Evolutionary conservation across 1,140 invertebrate genomes (phyloP).

Genomic region (Drosophila pectinifera): DNA sequence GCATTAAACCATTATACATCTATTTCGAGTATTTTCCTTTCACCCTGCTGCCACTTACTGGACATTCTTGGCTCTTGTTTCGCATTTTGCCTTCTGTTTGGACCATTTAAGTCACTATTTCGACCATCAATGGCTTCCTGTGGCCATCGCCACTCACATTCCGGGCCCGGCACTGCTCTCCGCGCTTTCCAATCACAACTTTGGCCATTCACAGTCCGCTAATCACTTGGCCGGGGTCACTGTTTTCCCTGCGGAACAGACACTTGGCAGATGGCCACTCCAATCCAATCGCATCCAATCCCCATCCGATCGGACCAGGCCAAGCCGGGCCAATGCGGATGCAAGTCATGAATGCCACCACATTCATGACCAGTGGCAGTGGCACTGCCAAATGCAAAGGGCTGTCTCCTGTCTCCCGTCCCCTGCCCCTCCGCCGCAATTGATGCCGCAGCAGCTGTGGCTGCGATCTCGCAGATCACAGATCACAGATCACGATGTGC

Average conservation of each 20-base stretch:
- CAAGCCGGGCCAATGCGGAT: conserved; percentile 35
- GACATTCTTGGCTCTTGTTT: conserved; percentile 3
- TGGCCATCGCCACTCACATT: conserved; percentile 12
- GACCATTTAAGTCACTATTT: conserved; percentile 17
- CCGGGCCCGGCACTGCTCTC: neutral
- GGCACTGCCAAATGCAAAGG: conserved; percentile 41
- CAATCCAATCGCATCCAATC: conserved; percentile 4
- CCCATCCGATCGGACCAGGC: neutral
- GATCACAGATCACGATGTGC: conserved; percentile 71
- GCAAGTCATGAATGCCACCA: conserved; percentile 49
- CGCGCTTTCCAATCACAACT: conserved; percentile 24
- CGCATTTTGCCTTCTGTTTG: neutral
- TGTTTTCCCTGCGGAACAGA: neutral
- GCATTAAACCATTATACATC: neutral
- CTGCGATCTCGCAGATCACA: conserved; percentile 46
- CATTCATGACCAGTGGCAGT: conserved; percentile 51
- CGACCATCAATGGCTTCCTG: conserved; percentile 11
- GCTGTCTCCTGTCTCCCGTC: conserved; percentile 6
- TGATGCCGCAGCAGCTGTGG: conserved; percentile 44
- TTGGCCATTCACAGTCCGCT: conserved; percentile 20
- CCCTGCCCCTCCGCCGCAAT: conserved; percentile 6
- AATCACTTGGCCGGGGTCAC: conserved; percentile 32
- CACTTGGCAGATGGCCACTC: conserved; percentile 31
- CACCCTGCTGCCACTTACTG: conserved; percentile 9
- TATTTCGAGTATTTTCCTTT: conserved; percentile 16